Evolutionary conservation across 2,888 invertebrate genomes (phyloP).

Genomic region (Drosophila gaucha): DNA sequence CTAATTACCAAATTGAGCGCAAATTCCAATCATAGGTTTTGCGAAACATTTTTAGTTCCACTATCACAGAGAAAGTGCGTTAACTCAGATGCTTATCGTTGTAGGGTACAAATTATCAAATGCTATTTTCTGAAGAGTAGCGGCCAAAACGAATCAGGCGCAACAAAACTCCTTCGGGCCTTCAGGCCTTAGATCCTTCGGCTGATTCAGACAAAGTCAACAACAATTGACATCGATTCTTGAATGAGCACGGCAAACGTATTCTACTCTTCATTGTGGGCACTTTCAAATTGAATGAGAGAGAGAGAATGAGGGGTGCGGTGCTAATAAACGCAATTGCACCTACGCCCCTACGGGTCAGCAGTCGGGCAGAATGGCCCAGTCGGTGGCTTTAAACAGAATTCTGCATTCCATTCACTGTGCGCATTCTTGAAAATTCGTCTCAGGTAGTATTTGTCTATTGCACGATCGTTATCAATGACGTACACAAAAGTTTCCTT

Average conservation of each 20-base stretch:
- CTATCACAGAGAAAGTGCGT: conserved; percentile 11
- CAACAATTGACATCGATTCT: conserved; percentile 60
- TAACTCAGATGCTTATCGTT: conserved; percentile 49
- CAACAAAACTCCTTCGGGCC: conserved; percentile 55
- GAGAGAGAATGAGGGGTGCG: conserved; percentile 59
- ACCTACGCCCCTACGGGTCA: conserved; percentile 71
- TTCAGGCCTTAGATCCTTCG: background rate
- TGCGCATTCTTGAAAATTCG: conserved; percentile 49
- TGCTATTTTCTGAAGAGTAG: conserved; percentile 1
- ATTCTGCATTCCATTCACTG: conserved; percentile 43
- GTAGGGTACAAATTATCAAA: conserved; percentile 18
- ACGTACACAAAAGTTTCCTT: conserved; percentile 36
- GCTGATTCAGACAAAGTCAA: conserved; percentile 38
- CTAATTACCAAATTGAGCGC: conserved; percentile 56
- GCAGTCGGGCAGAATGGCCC: conserved; percentile 47
- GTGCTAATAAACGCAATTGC: conserved; percentile 83
- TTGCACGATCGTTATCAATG: conserved; percentile 64
- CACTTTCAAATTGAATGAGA: conserved; percentile 50
- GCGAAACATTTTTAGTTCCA: conserved; percentile 11
- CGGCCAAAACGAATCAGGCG: conserved; percentile 61
- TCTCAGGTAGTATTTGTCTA: conserved; percentile 45
- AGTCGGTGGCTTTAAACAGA: conserved; percentile 79
- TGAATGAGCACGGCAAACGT: conserved; percentile 52
- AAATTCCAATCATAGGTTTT: conserved; percentile 28
- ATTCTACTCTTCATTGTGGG: conserved; percentile 37